A percentile compares a stretch with the other conserved stretches of the same genome.
Evolutionary conservation across 2,888 invertebrate species (phyloP).

Genomic region (Macrosiphum euphorbiae): DNA sequence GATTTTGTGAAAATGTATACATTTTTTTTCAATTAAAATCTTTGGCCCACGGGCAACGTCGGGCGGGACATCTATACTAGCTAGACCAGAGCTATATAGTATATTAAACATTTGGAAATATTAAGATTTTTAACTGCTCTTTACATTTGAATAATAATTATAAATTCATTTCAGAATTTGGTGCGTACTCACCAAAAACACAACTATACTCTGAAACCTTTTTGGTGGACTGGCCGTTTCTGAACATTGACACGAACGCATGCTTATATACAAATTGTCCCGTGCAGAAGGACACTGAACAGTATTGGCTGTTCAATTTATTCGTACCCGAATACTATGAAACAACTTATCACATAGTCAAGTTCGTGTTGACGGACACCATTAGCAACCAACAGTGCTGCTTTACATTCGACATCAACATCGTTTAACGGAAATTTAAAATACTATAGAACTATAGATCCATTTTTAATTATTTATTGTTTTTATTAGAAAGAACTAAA

Average conservation of each 20-base stretch:
- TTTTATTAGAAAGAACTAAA: no score
- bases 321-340: background rate
- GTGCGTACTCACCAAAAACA: background rate
- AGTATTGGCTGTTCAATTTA: background rate
- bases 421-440: constrained; percentile 19
- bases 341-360: constrained; percentile 39
- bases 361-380: background rate
- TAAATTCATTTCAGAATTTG: constrained; percentile 31
- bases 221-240: constrained; percentile 46
- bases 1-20: no score
- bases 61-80: no score
- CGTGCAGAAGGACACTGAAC: background rate
- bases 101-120: background rate
- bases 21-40: no score
- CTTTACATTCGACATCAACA: constrained; percentile 18
- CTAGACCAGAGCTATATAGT: no score
- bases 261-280: constrained; percentile 58
- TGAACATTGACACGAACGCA: constrained; percentile 58
- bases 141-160: no score
- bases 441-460: no score
- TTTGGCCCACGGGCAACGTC: no score
- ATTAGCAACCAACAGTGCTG: constrained; percentile 41
- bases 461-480: no score
- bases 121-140: background rate
- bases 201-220: constrained; percentile 21